A percentile compares a stretch with the other conserved stretches of the same genome.
Conservation (phyloP, 2,797 vertebrate species). For the Gallinago solitaria region DNA sequence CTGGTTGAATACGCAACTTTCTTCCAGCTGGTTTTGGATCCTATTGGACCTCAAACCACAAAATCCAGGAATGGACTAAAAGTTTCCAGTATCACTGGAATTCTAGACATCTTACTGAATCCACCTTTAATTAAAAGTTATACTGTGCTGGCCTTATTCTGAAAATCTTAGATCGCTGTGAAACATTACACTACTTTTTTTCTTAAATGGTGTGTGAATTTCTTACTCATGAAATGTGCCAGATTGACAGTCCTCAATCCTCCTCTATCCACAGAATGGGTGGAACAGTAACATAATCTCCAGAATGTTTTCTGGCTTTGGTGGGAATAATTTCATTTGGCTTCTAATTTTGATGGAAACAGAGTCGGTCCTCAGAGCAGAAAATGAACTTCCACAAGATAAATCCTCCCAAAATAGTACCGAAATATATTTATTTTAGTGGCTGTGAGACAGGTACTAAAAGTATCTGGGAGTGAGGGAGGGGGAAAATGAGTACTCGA, state of each 20-base stretch:
- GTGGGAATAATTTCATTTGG: constrained; percentile 26
- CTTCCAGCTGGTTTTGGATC: neutral
- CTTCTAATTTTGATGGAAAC: constrained; percentile 31
- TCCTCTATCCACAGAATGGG: constrained; percentile 2
- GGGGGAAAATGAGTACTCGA: neutral
- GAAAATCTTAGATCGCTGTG: neutral
- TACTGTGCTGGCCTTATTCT: neutral
- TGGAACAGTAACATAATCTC: constrained; percentile 27
- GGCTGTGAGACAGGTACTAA: neutral
- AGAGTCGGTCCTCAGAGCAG: neutral
- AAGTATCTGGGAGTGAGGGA: neutral
- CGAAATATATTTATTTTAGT: neutral
- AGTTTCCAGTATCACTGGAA: neutral
- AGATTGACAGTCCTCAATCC: constrained; percentile 21
- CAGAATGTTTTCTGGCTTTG: constrained; percentile 17
- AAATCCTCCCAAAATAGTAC: neutral
- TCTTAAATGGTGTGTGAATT: constrained; percentile 9
- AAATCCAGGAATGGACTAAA: neutral
- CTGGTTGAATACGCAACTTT: neutral
- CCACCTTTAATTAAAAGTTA: constrained; percentile 6
- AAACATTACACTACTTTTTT: neutral
- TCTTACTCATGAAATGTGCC: neutral
- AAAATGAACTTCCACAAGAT: neutral
- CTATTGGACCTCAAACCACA: neutral
- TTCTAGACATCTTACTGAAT: neutral